Evolutionary conservation across 2,888 invertebrate genomes (phyloP).

Genomic region (Sphaerophoria rueppellii): DNA sequence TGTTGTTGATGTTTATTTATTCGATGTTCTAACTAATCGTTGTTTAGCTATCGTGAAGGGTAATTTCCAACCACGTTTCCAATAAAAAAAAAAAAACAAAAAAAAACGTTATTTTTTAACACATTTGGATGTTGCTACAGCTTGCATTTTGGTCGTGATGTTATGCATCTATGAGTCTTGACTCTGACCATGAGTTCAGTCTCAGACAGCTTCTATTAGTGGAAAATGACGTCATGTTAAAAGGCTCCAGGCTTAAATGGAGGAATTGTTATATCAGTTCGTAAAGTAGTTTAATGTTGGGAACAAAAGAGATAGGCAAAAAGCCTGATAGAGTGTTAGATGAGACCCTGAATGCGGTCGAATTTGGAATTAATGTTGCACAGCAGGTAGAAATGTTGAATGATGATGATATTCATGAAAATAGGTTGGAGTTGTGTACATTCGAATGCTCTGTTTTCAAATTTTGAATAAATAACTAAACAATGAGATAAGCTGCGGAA

Average conservation of each 20-base stretch:
- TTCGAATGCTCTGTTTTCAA: too few relatives aligned
- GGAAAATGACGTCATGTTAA: slow-evolving; percentile 60
- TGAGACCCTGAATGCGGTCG: too few relatives aligned
- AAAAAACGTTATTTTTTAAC: neutral
- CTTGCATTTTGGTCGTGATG: slow-evolving; percentile 45
- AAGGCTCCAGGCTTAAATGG: slow-evolving; percentile 4
- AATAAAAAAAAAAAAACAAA: neutral
- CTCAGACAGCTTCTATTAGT: slow-evolving; percentile 4
- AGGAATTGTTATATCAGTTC: slow-evolving; percentile 23
- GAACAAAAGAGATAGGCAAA: neutral
- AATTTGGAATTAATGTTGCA: too few relatives aligned
- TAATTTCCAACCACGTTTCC: slow-evolving; percentile 4
- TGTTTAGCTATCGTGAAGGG: neutral
- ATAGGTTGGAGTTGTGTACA: too few relatives aligned
- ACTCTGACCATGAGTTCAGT: slow-evolving; percentile 37
- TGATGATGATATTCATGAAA: too few relatives aligned
- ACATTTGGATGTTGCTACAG: neutral
- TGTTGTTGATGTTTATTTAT: slow-evolving; percentile 17
- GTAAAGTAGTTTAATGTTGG: slow-evolving; percentile 11
- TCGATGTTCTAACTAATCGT: slow-evolving; percentile 37
- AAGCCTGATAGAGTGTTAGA: neutral
- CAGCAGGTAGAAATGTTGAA: too few relatives aligned
- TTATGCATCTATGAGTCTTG: slow-evolving; percentile 63
- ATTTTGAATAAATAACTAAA: too few relatives aligned
- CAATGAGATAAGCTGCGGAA: too few relatives aligned